Evolutionary conservation across 2,113 vertebrate species (phyloP).

Genomic region (Alectura lathami): DNA sequence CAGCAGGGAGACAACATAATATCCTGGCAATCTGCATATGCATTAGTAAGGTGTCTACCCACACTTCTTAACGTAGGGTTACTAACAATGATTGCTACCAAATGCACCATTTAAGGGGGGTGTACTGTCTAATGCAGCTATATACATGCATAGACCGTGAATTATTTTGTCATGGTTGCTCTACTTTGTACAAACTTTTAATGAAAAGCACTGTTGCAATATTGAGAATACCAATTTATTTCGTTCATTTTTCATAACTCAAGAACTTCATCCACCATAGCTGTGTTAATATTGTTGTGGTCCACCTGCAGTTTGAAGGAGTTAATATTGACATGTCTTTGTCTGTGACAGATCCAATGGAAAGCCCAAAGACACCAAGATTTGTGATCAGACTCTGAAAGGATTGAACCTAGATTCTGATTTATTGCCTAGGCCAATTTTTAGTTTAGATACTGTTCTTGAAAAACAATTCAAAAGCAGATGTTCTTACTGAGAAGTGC

Average conservation of each 20-base stretch:
- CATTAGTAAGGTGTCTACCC: slow-evolving; percentile 35
- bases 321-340: background rate
- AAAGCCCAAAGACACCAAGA: background rate
- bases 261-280: background rate
- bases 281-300: background rate
- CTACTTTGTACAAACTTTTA: slow-evolving; percentile 18
- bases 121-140: slow-evolving; percentile 4
- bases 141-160: slow-evolving; percentile 41
- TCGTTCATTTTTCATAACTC: background rate
- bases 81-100: slow-evolving; percentile 23
- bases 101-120: slow-evolving; percentile 12
- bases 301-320: background rate
- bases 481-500: background rate
- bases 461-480: background rate
- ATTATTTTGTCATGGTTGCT: slow-evolving; percentile 47
- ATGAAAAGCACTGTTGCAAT: slow-evolving; percentile 52
- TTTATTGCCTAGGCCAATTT: background rate
- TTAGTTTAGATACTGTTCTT: background rate
- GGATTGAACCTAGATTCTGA: background rate
- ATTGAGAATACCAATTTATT: background rate
- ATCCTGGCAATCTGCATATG: slow-evolving; percentile 1
- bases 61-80: background rate
- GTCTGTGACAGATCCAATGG: background rate
- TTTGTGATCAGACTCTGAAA: background rate
- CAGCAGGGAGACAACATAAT: slow-evolving; percentile 27